Percentiles rank a stretch among this genome's conserved stretches.
phyloP scores from a whole-genome alignment of 1,140 invertebrate genomes.

The Diorhabda sublineata region DNA sequence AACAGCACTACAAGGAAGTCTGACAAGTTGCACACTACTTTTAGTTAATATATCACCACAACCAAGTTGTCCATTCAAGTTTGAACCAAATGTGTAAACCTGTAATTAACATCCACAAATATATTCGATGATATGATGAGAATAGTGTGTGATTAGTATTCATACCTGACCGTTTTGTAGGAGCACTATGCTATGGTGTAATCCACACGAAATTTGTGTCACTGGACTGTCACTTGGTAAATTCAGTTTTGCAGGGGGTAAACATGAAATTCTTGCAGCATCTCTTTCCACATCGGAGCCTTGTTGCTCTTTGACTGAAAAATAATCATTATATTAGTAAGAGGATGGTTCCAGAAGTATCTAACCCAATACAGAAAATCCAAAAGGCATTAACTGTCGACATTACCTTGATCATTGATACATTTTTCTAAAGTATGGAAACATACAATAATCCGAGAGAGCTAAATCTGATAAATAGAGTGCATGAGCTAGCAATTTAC shows the following conservation, averaged over 20 bases:
- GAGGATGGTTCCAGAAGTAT: no score
- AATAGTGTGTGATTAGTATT: no score
- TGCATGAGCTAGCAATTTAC: no score
- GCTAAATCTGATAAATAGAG: no score
- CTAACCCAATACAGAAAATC: no score
- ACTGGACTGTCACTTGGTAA: constrained; percentile 68
- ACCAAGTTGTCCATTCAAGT: constrained; percentile 91
- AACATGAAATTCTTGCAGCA: constrained; percentile 62
- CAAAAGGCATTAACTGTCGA: no score
- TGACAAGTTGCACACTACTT: constrained; percentile 71
- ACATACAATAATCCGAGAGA: no score
- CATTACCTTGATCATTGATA: no score
- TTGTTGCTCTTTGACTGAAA: constrained; percentile 49
- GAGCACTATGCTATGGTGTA: constrained; percentile 77
- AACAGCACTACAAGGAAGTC: constrained; percentile 61
- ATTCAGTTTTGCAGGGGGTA: constrained; percentile 73
- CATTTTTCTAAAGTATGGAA: no score
- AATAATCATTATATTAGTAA: neutral
- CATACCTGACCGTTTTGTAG: constrained; percentile 52
- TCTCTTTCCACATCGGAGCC: constrained; percentile 61
- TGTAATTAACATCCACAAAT: constrained; percentile 40
- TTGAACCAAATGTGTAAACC: constrained; percentile 90
- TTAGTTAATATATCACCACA: constrained; percentile 76
- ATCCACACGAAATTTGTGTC: constrained; percentile 79
- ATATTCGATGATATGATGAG: neutral